Conservation (phyloP, 2,797 vertebrate species). For the Holocentrus rufus region DNA sequence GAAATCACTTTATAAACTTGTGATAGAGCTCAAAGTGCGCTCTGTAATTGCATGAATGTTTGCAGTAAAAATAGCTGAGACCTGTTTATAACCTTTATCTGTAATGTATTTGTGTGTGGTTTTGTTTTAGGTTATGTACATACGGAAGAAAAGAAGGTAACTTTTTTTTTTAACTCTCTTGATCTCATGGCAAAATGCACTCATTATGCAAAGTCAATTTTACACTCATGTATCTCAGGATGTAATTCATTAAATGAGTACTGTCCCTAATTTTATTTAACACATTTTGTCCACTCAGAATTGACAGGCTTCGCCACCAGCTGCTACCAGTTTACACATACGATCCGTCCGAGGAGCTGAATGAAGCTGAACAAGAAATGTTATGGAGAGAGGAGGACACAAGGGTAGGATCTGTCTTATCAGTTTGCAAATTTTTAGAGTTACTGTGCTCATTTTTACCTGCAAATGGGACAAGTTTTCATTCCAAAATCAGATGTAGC, state of each 20-base stretch:
- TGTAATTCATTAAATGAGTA: too few species aligned
- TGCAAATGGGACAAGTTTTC: neutral
- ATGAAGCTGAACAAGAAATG: conserved; percentile 92
- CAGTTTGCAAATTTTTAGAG: neutral
- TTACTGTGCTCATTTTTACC: neutral
- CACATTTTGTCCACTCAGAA: conserved; percentile 72
- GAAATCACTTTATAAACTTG: neutral
- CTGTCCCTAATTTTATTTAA: neutral
- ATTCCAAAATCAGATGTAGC: conserved; percentile 11
- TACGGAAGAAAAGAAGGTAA: conserved; percentile 83
- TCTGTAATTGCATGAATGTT: neutral
- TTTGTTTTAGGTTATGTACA: conserved; percentile 81
- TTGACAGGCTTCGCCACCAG: conserved; percentile 92
- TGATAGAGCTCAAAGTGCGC: neutral
- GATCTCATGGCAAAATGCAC: neutral
- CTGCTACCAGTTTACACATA: conserved; percentile 95
- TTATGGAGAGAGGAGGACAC: conserved; percentile 88
- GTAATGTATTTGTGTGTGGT: neutral
- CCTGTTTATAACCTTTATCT: neutral
- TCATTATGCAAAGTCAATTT: too few species aligned
- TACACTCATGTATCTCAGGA: neutral
- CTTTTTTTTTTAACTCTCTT: neutral
- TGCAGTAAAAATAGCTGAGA: neutral
- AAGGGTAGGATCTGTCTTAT: conserved; percentile 79
- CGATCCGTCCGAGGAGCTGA: conserved; percentile 92